Evolutionary conservation across 2,113 vertebrate species (phyloP).

Genomic region (Circaetus gallicus): DNA sequence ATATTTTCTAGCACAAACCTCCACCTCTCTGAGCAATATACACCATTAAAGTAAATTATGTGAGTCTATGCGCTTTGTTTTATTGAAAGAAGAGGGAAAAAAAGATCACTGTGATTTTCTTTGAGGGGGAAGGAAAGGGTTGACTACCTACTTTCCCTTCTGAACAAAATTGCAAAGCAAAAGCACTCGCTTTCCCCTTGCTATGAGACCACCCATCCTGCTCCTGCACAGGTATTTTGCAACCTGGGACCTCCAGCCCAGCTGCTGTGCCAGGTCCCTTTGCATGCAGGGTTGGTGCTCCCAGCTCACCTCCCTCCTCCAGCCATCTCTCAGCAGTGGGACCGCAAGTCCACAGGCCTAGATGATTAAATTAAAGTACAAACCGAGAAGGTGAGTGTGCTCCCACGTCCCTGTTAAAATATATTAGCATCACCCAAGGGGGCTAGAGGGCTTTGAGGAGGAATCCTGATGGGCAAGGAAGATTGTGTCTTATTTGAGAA

Average conservation of each 20-base stretch:
- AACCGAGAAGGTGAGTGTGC: neutral
- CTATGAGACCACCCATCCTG: neutral
- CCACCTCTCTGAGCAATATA: neutral
- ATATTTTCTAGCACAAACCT: neutral
- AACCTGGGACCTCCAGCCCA: neutral
- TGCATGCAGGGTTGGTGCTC: neutral
- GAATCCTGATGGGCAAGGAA: neutral
- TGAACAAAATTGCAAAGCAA: neutral
- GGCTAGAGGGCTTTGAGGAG: neutral
- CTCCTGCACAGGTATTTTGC: neutral
- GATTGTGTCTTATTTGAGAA: neutral
- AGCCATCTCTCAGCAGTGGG: neutral
- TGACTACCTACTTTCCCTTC: neutral
- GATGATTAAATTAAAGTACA: neutral
- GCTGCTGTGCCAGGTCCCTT: neutral
- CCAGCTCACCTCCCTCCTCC: neutral
- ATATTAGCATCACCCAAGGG: neutral
- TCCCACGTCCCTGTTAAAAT: neutral
- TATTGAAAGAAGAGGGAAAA: neutral
- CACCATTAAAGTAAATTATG: neutral
- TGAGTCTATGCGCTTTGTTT: neutral
- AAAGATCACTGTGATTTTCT: neutral
- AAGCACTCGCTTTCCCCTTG: neutral
- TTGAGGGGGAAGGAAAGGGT: neutral
- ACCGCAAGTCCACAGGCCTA: neutral